A percentile compares a stretch with the other conserved stretches of the same genome.
Conservation (phyloP, 53 echinoderm and acorn worm genomes). For the Hippasteria phrygiana region DNA sequence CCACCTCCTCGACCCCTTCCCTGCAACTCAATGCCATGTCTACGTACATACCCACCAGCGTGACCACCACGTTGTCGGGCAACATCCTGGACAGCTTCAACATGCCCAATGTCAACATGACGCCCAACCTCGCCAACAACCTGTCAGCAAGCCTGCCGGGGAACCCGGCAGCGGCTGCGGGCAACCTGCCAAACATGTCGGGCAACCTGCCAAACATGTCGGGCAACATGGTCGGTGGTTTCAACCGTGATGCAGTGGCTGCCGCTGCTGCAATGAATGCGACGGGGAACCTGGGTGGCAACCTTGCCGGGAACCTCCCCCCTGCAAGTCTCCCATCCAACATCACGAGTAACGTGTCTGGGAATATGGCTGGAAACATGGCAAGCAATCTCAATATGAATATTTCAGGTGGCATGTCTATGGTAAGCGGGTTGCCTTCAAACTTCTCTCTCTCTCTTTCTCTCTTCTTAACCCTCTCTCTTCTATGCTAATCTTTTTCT, state of each 20-base stretch:
- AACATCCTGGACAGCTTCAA: conserved; percentile 78
- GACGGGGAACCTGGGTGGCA: conserved; percentile 69
- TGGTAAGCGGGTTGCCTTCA: conserved; percentile 56
- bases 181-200: conserved; percentile 57
- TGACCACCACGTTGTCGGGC: conserved; percentile 73
- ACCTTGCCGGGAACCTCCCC: conserved; percentile 64
- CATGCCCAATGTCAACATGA: conserved; percentile 69
- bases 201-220: conserved; percentile 64
- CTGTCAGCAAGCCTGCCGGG: conserved; percentile 68
- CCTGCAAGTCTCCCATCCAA: conserved; percentile 65
- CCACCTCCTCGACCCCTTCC: conserved; percentile 86
- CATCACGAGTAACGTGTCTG: conserved; percentile 57
- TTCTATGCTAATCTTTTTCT: not conserved
- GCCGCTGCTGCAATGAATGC: conserved; percentile 69
- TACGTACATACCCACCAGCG: conserved; percentile 84
- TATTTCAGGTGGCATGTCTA: conserved; percentile 61
- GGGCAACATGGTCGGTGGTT: conserved; percentile 64
- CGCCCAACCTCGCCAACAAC: conserved; percentile 68
- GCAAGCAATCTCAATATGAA: conserved; percentile 82
- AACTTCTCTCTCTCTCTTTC: not conserved
- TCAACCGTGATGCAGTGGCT: conserved; percentile 48
- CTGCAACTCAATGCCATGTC: conserved; percentile 88
- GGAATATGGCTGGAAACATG: conserved; percentile 74
- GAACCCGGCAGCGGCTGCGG: conserved; percentile 27
- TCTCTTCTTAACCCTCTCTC: not conserved